phyloP scores from a whole-genome alignment of 2,113 vertebrate genomes.

The Melanerpes aurifrons region DNA sequence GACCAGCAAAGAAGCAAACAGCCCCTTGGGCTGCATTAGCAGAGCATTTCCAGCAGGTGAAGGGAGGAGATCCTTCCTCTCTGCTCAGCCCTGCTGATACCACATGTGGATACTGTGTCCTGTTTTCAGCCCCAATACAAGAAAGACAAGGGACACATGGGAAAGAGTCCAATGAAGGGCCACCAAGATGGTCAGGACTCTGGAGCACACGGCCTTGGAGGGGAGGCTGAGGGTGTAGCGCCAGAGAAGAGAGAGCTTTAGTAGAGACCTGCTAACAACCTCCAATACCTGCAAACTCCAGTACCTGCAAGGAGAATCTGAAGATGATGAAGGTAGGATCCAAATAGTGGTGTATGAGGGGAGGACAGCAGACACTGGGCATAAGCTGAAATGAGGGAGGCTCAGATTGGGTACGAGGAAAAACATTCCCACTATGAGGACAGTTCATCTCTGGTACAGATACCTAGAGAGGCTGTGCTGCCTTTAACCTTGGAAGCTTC shows the following conservation, averaged over 20 bases:
- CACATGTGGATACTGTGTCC: not conserved
- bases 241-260: not conserved
- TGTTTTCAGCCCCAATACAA: not conserved
- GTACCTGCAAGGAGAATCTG: not conserved
- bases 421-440: not conserved
- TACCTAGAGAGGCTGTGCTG: not conserved
- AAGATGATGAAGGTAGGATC: not conserved
- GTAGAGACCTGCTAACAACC: not conserved
- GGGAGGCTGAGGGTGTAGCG: not conserved
- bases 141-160: not conserved
- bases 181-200: not conserved
- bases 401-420: not conserved
- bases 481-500: not conserved
- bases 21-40: not conserved
- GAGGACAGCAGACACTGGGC: not conserved
- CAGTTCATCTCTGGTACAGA: not conserved
- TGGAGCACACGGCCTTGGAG: not conserved
- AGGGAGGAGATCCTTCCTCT: not conserved
- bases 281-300: not conserved
- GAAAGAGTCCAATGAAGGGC: not conserved
- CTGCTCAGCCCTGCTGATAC: not conserved
- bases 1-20: not conserved
- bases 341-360: not conserved
- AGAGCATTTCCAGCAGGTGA: rapidly evolving
- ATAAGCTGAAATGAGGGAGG: not conserved